These are phyloP conservation scores for Slavum lentiscoides DNA, from an alignment of 2,888 invertebrate species.

Conservation along the genomic window DNA sequence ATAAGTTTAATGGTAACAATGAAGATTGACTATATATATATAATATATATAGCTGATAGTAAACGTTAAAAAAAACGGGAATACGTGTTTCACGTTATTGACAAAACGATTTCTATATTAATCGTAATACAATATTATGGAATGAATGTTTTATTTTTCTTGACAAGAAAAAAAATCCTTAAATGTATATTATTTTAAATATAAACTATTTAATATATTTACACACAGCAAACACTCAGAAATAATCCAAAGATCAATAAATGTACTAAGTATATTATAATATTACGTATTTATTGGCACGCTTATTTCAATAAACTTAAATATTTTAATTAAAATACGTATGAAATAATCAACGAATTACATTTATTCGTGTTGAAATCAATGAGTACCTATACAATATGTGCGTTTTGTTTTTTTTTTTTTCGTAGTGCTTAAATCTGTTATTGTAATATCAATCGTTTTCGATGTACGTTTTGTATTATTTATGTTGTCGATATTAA, in stretches of 20 bases:
- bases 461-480: no score
- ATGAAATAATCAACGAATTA: not conserved
- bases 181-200: not conserved
- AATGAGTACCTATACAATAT: no score
- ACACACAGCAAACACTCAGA: not conserved
- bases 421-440: no score
- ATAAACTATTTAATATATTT: not conserved
- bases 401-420: no score
- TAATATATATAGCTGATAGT: not conserved
- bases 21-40: conserved; percentile 23
- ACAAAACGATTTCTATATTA: not conserved
- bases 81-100: not conserved
- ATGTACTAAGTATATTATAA: not conserved
- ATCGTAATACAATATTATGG: not conserved
- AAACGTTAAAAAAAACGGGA: conserved; percentile 3
- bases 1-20: conserved; percentile 44
- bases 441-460: no score
- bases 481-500: no score
- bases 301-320: not conserved
- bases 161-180: not conserved
- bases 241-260: not conserved
- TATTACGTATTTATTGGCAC: not conserved
- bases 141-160: not conserved
- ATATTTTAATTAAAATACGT: not conserved
- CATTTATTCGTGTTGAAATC: not conserved